A percentile compares a stretch with the other conserved stretches of the same genome.
Conservation (phyloP, 2,113 vertebrate species). For the Xyrauchen texanus region DNA sequence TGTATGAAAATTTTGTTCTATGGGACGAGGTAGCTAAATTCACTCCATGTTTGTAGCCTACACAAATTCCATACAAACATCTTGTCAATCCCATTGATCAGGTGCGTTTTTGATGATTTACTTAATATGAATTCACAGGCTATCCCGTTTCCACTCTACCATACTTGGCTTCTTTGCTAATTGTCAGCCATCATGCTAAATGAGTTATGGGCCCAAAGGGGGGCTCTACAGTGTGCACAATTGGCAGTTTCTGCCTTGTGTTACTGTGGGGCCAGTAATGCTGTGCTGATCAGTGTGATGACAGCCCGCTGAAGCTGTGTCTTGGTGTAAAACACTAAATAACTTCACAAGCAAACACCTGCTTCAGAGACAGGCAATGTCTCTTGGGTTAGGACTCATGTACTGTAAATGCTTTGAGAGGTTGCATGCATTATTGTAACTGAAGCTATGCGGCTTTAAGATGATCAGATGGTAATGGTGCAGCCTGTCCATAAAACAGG, state of each 20-base stretch:
- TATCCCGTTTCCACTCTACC: conserved; percentile 50
- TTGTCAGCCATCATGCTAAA: conserved; percentile 73
- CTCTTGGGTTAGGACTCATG: conserved; percentile 48
- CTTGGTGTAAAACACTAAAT: conserved; percentile 62
- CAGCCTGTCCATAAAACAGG: conserved; percentile 20
- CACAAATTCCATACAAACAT: conserved; percentile 5
- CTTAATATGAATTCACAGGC: conserved; percentile 52
- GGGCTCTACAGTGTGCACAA: conserved; percentile 70
- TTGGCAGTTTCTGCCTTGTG: conserved; percentile 63
- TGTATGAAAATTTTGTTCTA: no score
- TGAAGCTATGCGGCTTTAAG: not conserved
- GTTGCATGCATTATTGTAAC: conserved; percentile 3
- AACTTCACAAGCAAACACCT: conserved; percentile 61
- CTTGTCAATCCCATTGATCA: conserved; percentile 20
- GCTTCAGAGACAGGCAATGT: conserved; percentile 44
- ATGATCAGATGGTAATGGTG: conserved; percentile 25
- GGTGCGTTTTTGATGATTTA: conserved; percentile 30
- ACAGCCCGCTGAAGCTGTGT: conserved; percentile 66
- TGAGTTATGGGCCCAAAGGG: conserved; percentile 73
- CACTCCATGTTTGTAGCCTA: not conserved
- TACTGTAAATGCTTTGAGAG: not conserved
- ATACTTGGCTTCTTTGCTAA: conserved; percentile 67
- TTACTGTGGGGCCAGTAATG: conserved; percentile 29
- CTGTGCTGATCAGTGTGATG: conserved; percentile 68
- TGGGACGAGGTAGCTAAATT: not conserved